phyloP scores from a whole-genome alignment of 2,888 invertebrate species.

The Onthophagus sagittarius region DNA sequence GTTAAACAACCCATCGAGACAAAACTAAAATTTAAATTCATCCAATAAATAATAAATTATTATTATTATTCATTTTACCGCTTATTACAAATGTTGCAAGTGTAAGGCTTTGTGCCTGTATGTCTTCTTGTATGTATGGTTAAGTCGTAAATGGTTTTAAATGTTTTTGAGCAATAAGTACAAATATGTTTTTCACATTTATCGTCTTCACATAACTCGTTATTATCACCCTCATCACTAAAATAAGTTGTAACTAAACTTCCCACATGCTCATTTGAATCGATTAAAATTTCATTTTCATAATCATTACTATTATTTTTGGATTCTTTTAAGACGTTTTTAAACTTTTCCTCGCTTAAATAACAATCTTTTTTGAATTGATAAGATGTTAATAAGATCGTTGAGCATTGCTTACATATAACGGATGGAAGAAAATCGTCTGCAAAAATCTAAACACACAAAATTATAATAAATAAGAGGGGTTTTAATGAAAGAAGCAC shows the following conservation, averaged over 20 bases:
- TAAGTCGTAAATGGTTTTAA: slow-evolving; percentile 36
- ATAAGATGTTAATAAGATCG: slow-evolving; percentile 33
- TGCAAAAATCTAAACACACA: slow-evolving; percentile 29
- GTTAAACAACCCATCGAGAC: slow-evolving; percentile 37
- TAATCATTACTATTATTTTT: background rate
- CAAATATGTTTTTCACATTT: slow-evolving; percentile 33
- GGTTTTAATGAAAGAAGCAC: slow-evolving; percentile 21
- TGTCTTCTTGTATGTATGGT: slow-evolving; percentile 38
- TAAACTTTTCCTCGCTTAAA: slow-evolving; percentile 4
- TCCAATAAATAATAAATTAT: background rate
- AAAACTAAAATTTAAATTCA: slow-evolving; percentile 30
- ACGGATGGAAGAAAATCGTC: slow-evolving; percentile 33
- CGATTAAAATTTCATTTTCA: background rate
- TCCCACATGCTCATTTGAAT: background rate
- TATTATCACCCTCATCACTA: slow-evolving; percentile 4
- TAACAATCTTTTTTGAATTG: slow-evolving; percentile 36
- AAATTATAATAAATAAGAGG: background rate
- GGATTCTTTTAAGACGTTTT: background rate
- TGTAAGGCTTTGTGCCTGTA: slow-evolving; percentile 36
- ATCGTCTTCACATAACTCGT: slow-evolving; percentile 33
- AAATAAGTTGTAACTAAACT: background rate
- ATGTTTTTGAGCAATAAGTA: slow-evolving; percentile 39
- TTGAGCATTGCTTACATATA: slow-evolving; percentile 36
- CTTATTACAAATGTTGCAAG: slow-evolving; percentile 36
- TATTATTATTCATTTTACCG: slow-evolving; percentile 28